These are phyloP conservation scores for Chaunax sp. DNA, from an alignment of 2,797 vertebrate species.

Conservation along the genomic window DNA sequence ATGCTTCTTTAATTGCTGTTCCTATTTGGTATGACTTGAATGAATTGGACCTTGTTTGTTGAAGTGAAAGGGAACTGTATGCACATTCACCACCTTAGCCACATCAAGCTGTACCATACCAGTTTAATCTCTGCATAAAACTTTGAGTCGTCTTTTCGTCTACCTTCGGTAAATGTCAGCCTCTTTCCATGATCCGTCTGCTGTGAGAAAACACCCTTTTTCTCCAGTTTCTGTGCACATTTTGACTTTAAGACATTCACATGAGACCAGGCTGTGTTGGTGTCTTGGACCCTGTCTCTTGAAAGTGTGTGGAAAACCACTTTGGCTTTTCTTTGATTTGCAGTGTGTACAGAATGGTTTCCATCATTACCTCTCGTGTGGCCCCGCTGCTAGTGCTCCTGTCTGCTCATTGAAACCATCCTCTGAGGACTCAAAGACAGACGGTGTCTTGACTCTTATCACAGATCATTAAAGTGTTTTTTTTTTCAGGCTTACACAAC, in stretches of 20 bases:
- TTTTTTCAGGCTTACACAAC: conserved; percentile 33
- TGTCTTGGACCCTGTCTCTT: conserved; percentile 56
- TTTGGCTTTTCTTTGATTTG: conserved; percentile 75
- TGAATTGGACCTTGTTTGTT: neutral
- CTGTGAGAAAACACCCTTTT: neutral
- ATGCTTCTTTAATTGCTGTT: neutral
- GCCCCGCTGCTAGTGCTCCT: conserved; percentile 59
- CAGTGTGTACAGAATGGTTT: conserved; percentile 74
- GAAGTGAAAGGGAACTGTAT: neutral
- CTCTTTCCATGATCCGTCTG: neutral
- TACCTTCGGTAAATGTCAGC: neutral
- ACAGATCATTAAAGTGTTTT: conserved; percentile 15
- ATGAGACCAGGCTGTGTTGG: conserved; percentile 42
- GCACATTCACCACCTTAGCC: neutral
- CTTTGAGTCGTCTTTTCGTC: neutral
- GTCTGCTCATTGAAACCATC: conserved; percentile 69
- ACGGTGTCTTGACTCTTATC: conserved; percentile 67
- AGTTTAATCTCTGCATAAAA: neutral
- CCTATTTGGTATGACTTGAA: neutral
- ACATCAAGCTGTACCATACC: neutral
- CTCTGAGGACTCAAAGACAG: conserved; percentile 54
- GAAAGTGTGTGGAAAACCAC: conserved; percentile 78
- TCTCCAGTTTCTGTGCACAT: neutral
- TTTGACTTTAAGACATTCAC: conserved; percentile 30
- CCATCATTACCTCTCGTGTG: conserved; percentile 76